Evolutionary conservation across 2,888 invertebrate species (phyloP).

Genomic region (Patella caerulea): DNA sequence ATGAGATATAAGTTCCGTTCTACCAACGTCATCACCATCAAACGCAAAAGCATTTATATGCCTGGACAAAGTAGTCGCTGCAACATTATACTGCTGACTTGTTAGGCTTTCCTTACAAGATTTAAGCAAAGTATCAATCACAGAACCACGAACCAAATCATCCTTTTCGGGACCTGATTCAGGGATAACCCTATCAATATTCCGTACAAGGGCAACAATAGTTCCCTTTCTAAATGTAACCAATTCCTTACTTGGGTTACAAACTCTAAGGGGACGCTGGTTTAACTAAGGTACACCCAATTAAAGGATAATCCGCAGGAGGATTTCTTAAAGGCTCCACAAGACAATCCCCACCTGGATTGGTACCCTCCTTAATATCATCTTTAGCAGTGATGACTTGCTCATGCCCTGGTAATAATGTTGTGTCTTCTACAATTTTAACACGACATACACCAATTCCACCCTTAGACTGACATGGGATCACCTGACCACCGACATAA

Average conservation of each 20-base stretch:
- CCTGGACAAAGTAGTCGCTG: background rate
- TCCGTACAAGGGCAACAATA: background rate
- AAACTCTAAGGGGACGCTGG: background rate
- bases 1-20: background rate
- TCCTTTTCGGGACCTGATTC: no score
- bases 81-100: background rate
- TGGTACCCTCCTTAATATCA: background rate
- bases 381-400: background rate
- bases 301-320: background rate
- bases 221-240: background rate
- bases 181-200: no score
- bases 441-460: conserved; percentile 7
- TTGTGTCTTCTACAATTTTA: background rate
- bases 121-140: no score
- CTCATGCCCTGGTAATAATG: background rate
- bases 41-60: background rate
- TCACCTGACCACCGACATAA: background rate
- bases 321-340: background rate
- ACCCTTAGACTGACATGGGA: background rate
- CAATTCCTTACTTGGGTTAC: background rate
- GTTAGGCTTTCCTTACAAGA: background rate
- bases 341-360: background rate
- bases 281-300: background rate
- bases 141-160: no score
- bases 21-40: background rate